These are phyloP conservation scores for Camelus dromedarius DNA, from an alignment of 2,113 vertebrate species.

Conservation along the genomic window DNA sequence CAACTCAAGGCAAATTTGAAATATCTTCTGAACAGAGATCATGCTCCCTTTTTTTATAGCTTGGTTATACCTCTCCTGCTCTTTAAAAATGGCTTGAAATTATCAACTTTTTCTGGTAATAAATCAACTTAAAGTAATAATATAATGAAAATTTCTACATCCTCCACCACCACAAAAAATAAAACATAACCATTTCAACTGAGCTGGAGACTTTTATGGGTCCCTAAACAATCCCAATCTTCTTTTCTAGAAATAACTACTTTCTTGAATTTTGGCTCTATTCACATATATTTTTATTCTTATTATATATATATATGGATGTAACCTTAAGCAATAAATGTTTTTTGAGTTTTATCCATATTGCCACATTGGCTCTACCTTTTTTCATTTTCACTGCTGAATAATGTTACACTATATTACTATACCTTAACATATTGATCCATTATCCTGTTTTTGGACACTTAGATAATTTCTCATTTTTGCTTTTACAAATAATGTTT, in stretches of 20 bases:
- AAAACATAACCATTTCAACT: background rate
- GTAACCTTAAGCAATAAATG: background rate
- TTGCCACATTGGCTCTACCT: background rate
- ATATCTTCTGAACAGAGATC: background rate
- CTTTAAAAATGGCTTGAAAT: background rate
- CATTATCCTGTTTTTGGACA: background rate
- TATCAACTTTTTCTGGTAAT: background rate
- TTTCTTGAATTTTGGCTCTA: background rate
- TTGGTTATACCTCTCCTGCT: background rate
- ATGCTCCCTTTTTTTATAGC: background rate
- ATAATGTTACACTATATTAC: background rate
- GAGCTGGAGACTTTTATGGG: background rate
- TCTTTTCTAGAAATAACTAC: background rate
- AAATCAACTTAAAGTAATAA: background rate
- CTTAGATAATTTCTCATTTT: background rate
- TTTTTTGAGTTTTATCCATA: background rate
- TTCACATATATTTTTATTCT: background rate
- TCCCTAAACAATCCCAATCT: background rate
- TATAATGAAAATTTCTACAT: background rate
- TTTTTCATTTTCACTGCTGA: conserved; percentile 27
- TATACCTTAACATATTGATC: background rate
- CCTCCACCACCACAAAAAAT: background rate
- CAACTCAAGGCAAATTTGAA: background rate
- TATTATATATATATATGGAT: background rate
- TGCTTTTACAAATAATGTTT: background rate